Evolutionary conservation across 2,113 vertebrate species (phyloP), one percentile per base, ranked within the genome.

Genomic region (Laticauda colubrina): DNA sequence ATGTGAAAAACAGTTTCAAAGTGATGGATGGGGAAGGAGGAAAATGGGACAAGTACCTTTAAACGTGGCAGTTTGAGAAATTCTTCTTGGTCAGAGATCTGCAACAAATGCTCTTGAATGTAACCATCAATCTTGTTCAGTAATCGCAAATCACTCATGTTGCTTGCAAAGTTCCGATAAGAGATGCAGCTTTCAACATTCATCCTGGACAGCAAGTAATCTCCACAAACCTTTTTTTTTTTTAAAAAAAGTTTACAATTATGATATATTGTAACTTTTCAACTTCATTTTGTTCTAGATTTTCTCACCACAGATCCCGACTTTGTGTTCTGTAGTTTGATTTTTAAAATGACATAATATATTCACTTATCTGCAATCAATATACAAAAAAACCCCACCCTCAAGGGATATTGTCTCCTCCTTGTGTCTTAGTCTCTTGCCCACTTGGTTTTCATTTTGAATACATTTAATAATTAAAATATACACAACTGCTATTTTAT

Each of bases 11-110:
- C 12, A 75, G 20, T 2, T n/a, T 39, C 15, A 39, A 21, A 34
- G 3, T 81, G 75, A 81, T 43, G 69, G 34, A 43, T 43, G 34
- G 75, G 34, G 7, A 10, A 43, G 18, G 34, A 81, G 75, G 3
- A 81, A 26, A 26, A 29, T 18, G 12, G 21, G 90, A 23, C 1
- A 51, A 23, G 95, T 92, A 99, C 99, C 98, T 99, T 99, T 97
- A 99, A 98, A 85, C 99, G 98, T 94, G 99, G 99, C 89, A 99
- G 98, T 97, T 99, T 99, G 93, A 99, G 99, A 96, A 99, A 99
- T 96, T 99, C 99, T 53, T 99, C 99, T 96, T 99, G 99, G 96
- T 99, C 98, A 34, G 99, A 99, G 93, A 99, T 98, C 95, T 98
- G 97, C 96, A 99, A 97, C 57, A 99, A 98, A 96, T 99, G 98